Base-by-base conservation (phyloP, 1,140 invertebrate genomes). In the Drosophila parvula region DNA sequence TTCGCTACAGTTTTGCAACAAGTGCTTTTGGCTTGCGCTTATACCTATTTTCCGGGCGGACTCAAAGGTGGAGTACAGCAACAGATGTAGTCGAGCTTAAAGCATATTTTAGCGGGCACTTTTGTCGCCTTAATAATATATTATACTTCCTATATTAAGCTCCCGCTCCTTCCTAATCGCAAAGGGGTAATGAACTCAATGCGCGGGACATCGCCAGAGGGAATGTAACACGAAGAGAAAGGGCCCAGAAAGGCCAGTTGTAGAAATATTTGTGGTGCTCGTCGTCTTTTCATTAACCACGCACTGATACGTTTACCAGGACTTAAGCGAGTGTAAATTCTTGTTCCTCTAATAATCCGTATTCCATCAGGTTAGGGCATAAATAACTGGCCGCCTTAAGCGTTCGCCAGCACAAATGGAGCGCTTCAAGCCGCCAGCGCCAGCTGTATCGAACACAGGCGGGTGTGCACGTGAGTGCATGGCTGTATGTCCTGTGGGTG, bases 101-200 rank as follows among this genome's bases (percentile, higher is more conserved):
- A 44, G 12, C 16, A 51, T 38, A 27, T 71, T 27, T 18, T 14
- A 51, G 45, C 32, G 44, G 56, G 18, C 47, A 69, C 50, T 45
- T 73, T 30, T 45, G 28, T 28, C 18, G 12, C 55, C 34, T 30
- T 10, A 38, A 50, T 50, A 48, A 43, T 71, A 47, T 34, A 50
- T 48, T 48, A 41, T 40, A 14, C 57, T 28, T 14, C 18, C 30
- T 47, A 16, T 11, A 45, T 16, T 34, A 34, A 5, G 30, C 14
- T 45, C 9, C 34, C 22, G 3, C 27, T 44, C 56, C 34, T n/a
- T 30, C 16, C 45, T 60, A 59, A 64, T 74, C 51, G 51, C 81
- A 81, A 85, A 10, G 81, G 81, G 73, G 70, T 85, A 85, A 85
- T 85, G 81, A 84, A 85, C 81, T 65, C 74, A 59, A 63, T 77